phyloP scores from a whole-genome alignment of 2,113 vertebrate genomes.

The Phylloscopus whistleri region DNA sequence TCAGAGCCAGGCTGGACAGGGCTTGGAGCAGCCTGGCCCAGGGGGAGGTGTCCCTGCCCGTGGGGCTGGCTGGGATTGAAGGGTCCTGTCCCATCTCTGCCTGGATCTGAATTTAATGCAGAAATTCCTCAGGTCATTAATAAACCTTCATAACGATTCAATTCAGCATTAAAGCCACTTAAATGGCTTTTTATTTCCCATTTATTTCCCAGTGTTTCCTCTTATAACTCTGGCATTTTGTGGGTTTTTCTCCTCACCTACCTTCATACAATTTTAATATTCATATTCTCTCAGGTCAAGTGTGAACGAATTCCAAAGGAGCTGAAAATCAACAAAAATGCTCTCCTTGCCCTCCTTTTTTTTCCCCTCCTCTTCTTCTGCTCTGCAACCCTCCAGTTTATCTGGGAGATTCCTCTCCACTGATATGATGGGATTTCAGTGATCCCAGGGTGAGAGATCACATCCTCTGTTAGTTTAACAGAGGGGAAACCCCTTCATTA shows the following conservation, averaged over 20 bases:
- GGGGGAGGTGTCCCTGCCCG: too few relatives aligned
- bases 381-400: background rate
- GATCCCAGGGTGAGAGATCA: background rate
- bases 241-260: background rate
- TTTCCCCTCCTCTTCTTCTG: background rate
- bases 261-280: background rate
- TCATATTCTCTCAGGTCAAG: background rate
- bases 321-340: background rate
- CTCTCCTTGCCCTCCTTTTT: background rate
- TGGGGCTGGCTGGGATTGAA: too few relatives aligned
- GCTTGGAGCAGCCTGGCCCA: too few relatives aligned
- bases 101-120: background rate
- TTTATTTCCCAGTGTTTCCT: background rate
- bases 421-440: background rate
- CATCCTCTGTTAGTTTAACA: background rate
- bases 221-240: background rate
- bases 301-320: background rate
- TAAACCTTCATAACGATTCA: background rate
- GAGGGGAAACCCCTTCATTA: background rate
- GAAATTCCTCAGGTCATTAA: background rate
- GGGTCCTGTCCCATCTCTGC: too few relatives aligned
- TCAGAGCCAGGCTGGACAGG: too few relatives aligned
- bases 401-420: rapidly evolving
- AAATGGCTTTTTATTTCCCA: background rate
- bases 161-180: background rate